phyloP scores from a whole-genome alignment of 2,797 vertebrate genomes.

The Mormyrops attenuatus region DNA sequence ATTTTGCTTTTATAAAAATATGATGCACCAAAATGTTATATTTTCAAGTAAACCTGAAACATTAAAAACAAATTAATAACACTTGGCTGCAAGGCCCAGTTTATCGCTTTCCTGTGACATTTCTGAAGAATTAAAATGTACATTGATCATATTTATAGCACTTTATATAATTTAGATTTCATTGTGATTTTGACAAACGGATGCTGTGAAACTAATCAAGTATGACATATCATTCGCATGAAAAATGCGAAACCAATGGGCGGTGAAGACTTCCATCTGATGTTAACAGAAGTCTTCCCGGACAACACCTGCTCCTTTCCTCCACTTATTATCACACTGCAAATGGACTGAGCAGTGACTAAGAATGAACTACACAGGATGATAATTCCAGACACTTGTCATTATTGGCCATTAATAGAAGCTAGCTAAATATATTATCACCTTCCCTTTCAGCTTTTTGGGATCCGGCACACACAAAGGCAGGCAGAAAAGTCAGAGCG shows the following conservation, averaged over 20 bases:
- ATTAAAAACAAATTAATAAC: not conserved
- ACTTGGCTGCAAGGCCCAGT: not conserved
- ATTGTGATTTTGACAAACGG: not conserved
- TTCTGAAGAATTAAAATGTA: not conserved
- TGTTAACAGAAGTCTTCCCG: not conserved
- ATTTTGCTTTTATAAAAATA: not conserved
- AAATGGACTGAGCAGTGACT: not conserved
- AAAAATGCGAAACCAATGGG: not conserved
- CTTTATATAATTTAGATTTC: not conserved
- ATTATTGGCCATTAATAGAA: not conserved
- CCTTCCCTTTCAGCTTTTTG: not conserved
- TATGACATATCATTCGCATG: not conserved
- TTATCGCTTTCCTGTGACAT: not conserved
- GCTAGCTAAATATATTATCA: not conserved
- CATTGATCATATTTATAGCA: not conserved
- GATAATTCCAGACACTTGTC: not conserved
- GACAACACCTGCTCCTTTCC: not conserved
- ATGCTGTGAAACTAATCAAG: not conserved
- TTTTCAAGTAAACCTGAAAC: not conserved
- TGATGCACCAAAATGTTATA: not conserved
- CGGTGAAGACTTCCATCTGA: not conserved
- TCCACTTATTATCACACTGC: not conserved
- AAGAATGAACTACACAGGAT: not conserved
- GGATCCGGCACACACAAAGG: not conserved
- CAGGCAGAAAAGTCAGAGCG: not conserved